Evolutionary conservation across 2,797 vertebrate species (phyloP), one percentile per base, ranked within the genome.

Genomic region (Sebastiscus tertius): DNA sequence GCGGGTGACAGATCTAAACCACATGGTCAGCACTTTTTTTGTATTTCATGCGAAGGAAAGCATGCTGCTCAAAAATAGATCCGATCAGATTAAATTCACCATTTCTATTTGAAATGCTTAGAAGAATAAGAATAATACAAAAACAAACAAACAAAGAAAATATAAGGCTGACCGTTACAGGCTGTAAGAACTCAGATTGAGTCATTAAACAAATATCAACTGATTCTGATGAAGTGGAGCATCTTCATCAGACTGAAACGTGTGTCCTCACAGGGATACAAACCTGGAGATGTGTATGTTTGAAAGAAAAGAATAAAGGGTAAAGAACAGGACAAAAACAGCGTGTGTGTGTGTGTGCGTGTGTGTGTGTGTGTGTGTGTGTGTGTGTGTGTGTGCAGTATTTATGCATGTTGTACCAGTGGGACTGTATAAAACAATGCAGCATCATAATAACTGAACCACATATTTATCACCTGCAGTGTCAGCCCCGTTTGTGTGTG

Each of bases 381-480:
- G 24, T 81, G 46, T 26, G 12, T 71, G 46, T 61, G 60, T 22
- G 16, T 26, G 26, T 63, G 27, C 8, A 56, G n/a, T 74, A 31
- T 86, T 77, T 80, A 84, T 84, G 66, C 74, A 61, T 83, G 63
- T 69, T 83, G 67, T 79, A 76, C 92, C 89, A 33, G 36, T 64
- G 89, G 92, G 90, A 93, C 14, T 65, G 33, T 63, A 49, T 70
- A 66, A 89, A 91, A 93, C 92, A 92, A 92, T 92, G 76, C 74
- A 81, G 81, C 72, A 83, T 87, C 89, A 83, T 60, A 90, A 81
- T 80, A 88, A 79, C 9, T 49, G 84, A 87, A 75, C 66, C 82
- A 72, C 60, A 86, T 85, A 92, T 93, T 93, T 87, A 91, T 93
- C 88, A 93, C 66, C 73, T 80, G 69, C 72, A 61, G 56, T 87